phyloP scores from a whole-genome alignment of 2,113 vertebrate genomes.

The human region DNA sequence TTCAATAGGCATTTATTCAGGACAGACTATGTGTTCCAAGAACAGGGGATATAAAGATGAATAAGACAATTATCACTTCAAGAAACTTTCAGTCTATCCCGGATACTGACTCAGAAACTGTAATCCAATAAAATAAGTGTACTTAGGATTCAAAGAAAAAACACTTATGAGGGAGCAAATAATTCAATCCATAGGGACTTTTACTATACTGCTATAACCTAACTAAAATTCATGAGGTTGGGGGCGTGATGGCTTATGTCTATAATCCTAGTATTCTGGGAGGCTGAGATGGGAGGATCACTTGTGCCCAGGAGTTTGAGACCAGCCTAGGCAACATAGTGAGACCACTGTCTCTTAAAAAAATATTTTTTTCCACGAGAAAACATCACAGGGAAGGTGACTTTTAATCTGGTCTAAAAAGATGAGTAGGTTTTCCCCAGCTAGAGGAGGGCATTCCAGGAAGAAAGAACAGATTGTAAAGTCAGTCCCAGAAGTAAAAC shows the following conservation, averaged over 20 bases:
- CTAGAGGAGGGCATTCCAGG: not conserved
- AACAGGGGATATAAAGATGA: not conserved
- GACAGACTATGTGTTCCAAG: not conserved
- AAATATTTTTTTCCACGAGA: not conserved
- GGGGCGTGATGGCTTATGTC: not conserved
- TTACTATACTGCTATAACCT: not conserved
- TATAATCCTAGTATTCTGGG: no score
- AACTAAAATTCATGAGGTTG: not conserved
- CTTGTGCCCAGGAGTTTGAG: no score
- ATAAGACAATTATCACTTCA: not conserved
- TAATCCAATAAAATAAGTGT: not conserved
- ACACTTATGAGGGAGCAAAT: not conserved
- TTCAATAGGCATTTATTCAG: constrained; percentile 23
- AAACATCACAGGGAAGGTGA: not conserved
- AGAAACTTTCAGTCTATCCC: not conserved
- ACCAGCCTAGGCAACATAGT: no score
- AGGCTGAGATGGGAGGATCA: no score
- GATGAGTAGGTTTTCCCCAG: not conserved
- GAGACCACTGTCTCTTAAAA: not conserved
- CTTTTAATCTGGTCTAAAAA: not conserved
- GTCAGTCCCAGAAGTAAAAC: constrained; percentile 34
- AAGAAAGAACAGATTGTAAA: constrained; percentile 39
- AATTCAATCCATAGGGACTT: not conserved
- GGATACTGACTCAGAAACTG: not conserved
- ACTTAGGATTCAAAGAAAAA: not conserved